These are phyloP conservation scores for Bos javanicus DNA, from an alignment of 2,113 vertebrate species.

Conservation along the genomic window DNA sequence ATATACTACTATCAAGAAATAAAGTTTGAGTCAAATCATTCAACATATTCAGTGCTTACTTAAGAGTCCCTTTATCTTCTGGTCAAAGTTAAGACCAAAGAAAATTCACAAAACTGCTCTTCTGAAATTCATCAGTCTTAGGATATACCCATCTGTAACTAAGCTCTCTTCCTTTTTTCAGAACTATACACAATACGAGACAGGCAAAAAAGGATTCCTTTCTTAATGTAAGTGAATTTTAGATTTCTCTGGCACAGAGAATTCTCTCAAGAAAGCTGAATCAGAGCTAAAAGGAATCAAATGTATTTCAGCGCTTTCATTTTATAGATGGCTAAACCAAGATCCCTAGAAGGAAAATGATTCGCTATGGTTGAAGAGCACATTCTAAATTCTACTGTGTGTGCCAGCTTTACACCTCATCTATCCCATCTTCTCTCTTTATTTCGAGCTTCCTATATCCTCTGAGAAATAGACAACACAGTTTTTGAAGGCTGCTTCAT, in stretches of 20 bases:
- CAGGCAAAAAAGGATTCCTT: slow-evolving; percentile 42
- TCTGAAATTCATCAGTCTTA: neutral
- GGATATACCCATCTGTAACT: neutral
- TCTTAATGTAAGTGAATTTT: slow-evolving; percentile 22
- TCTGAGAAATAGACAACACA: neutral
- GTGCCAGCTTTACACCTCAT: neutral
- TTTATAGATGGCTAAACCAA: neutral
- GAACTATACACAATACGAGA: neutral
- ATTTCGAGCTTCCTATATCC: neutral
- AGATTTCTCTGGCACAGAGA: slow-evolving; percentile 20
- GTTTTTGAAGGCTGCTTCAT: slow-evolving; percentile 10
- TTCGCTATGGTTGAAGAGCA: neutral
- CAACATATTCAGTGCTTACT: neutral
- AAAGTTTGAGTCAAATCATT: slow-evolving; percentile 28
- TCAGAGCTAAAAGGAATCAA: neutral
- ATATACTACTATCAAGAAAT: slow-evolving; percentile 29
- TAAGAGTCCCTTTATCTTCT: slow-evolving; percentile 37
- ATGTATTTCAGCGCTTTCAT: neutral
- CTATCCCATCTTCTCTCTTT: neutral
- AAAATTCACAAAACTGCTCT: neutral
- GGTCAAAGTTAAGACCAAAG: slow-evolving; percentile 48
- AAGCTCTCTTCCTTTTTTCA: neutral
- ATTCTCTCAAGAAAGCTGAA: neutral
- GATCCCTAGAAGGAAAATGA: neutral
- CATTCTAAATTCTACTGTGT: neutral